Base-by-base conservation (phyloP, 1,140 invertebrate species). In the Tenebrio molitor region DNA sequence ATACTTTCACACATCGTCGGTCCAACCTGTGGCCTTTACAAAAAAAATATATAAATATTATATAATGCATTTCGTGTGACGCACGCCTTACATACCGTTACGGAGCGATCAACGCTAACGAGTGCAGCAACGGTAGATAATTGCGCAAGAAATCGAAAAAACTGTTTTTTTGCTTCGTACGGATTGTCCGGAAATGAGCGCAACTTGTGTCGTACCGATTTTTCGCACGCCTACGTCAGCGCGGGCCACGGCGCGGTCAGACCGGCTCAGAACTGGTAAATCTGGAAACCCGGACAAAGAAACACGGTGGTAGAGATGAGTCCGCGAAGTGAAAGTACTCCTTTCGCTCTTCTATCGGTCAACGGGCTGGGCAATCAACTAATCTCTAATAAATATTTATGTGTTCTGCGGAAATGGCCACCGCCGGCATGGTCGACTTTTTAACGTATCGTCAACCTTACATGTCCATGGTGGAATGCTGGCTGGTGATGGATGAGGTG, bases 1-100 rank as follows among this genome's bases (percentile, higher is more conserved):
- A 29, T 58, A 58, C 50, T 58, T 58, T 58, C 50, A 58, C 50
- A 29, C 23, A 15, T 25, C 50, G 21, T 29, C 15, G 23, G n/a
- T 29, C n/a, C 10, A 6, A 58, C 25, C 12, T 50, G 15, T 58
- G 23, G 23, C 23, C 50, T 58, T 58, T 58, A 29, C n/a, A 58
- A 58, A 58, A 58, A 50, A n/a, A n/a, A n/a, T n/a, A 58, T 39
- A n/a, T 39, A 39, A 39, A 39, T 39, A 39, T 39, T 39, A 39
- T 39, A 12, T 12, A 39, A 39, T 12, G 25, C 7, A 39, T 39
- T 12, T 2, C 2, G 36, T 39, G 36, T 39, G 36, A 12, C 36
- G 36, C 36, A 39, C 36, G 36, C 12, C 12, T 7, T 5, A 39
- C 2, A 8, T 39, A 39, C 36, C n/a, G 36, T 39, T 39, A 39